Conservation (phyloP, 2,797 vertebrate species). For the Lithobates sylvaticus region DNA sequence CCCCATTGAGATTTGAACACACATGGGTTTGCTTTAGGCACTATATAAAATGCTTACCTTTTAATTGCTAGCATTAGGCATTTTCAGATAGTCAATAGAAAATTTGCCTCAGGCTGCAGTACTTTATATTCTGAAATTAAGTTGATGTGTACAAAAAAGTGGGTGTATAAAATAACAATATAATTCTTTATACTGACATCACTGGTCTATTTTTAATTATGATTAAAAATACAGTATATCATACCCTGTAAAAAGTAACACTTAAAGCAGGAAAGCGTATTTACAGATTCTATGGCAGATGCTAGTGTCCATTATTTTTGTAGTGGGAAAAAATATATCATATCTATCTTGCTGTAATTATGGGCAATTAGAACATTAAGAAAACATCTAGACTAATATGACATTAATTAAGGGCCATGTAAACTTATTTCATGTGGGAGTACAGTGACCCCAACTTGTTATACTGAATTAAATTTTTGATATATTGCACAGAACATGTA, state of each 20-base stretch:
- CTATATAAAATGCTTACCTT: constrained; percentile 28
- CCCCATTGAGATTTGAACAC: no score
- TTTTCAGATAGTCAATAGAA: constrained; percentile 32
- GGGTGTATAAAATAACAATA: constrained; percentile 14
- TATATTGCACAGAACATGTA: not conserved
- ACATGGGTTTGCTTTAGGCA: not conserved
- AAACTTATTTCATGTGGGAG: not conserved
- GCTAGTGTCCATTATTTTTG: constrained; percentile 24
- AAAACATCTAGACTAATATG: constrained; percentile 17
- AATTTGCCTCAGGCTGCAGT: constrained; percentile 21
- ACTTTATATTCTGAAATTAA: constrained; percentile 33
- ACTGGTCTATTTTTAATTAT: constrained; percentile 24
- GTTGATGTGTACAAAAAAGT: constrained; percentile 21
- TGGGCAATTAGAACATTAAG: constrained; percentile 28
- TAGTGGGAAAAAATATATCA: constrained; percentile 25
- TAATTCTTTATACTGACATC: constrained; percentile 39
- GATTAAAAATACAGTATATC: constrained; percentile 10
- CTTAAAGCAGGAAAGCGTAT: not conserved
- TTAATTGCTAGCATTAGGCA: constrained; percentile 18
- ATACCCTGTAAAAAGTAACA: not conserved
- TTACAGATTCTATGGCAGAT: not conserved
- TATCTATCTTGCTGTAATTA: constrained; percentile 34
- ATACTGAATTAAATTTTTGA: not conserved
- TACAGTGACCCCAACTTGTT: not conserved
- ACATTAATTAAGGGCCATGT: not conserved